Percentiles rank a stretch among this genome's conserved stretches.
phyloP scores from a whole-genome alignment of 2,113 vertebrate genomes.

The Bostrychus sinensis region DNA sequence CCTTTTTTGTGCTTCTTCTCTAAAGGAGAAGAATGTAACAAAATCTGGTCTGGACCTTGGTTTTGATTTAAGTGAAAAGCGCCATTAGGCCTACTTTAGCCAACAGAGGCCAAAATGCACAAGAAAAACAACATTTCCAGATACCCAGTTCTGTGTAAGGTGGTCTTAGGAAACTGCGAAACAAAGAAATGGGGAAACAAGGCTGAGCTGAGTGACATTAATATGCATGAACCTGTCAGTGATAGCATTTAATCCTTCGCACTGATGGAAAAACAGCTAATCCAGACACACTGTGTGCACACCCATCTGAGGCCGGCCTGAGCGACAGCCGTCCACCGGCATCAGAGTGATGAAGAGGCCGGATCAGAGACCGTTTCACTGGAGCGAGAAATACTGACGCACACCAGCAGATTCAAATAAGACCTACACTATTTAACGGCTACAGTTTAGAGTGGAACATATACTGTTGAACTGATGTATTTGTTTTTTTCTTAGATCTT shows the following conservation, averaged over 20 bases:
- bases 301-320: conserved; percentile 35
- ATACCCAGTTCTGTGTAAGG: background rate
- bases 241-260: conserved; percentile 46
- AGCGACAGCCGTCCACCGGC: conserved; percentile 41
- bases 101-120: background rate
- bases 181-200: conserved; percentile 26
- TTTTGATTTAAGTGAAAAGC: too few species aligned
- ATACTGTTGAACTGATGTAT: too few species aligned
- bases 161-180: background rate
- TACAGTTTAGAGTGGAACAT: too few species aligned
- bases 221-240: conserved; percentile 50
- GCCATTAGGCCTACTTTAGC: too few species aligned
- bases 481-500: too few species aligned
- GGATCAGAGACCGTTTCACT: conserved; percentile 18
- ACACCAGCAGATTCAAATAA: conserved; percentile 2
- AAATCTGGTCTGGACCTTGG: too few species aligned
- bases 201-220: conserved; percentile 34
- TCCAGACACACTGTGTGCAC: conserved; percentile 36
- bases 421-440: too few species aligned
- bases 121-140: too few species aligned
- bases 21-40: too few species aligned
- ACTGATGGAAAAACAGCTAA: conserved; percentile 55
- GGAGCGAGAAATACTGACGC: conserved; percentile 12
- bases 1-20: too few species aligned
- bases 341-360: conserved; percentile 25